Conservation (phyloP, 2,113 vertebrate genomes). For the Scortum barcoo region DNA sequence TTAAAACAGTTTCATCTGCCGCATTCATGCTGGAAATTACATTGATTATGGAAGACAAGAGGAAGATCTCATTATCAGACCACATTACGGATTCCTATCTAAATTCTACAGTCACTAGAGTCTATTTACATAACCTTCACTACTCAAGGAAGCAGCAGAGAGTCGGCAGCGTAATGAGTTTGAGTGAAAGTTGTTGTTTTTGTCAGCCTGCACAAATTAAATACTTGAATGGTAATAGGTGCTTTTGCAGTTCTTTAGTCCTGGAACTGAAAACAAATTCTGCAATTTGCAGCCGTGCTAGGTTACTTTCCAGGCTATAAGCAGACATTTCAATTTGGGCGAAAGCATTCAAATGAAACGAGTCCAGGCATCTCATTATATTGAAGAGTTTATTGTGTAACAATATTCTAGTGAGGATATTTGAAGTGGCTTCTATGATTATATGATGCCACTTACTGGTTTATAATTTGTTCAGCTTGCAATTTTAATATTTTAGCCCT, state of each 20-base stretch:
- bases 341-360: conserved; percentile 60
- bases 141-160: conserved; percentile 45
- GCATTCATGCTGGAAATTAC: conserved; percentile 18
- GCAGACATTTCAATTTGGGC: conserved; percentile 71
- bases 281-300: conserved; percentile 55
- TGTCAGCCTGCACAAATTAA: conserved; percentile 72
- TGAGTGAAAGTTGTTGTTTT: conserved; percentile 72
- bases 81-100: conserved; percentile 53
- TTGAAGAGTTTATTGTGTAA: conserved; percentile 50
- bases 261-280: conserved; percentile 67
- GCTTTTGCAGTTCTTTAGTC: conserved; percentile 67
- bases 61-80: conserved; percentile 41
- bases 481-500: conserved; percentile 33
- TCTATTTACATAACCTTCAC: conserved; percentile 57
- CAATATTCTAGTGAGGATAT: conserved; percentile 30
- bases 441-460: conserved; percentile 36
- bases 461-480: conserved; percentile 42
- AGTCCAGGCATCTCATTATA: conserved; percentile 67
- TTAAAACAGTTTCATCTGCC: not conserved
- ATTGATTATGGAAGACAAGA: conserved; percentile 28
- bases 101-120: conserved; percentile 34
- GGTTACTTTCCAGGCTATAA: conserved; percentile 54
- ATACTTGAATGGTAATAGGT: conserved; percentile 68
- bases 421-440: conserved; percentile 53
- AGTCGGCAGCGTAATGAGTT: conserved; percentile 59